A percentile compares a stretch with the other conserved stretches of the same genome.
These are phyloP conservation scores for Gastracanthus pulcherrimus DNA, from an alignment of 2,888 invertebrate genomes.

Conservation along the genomic window DNA sequence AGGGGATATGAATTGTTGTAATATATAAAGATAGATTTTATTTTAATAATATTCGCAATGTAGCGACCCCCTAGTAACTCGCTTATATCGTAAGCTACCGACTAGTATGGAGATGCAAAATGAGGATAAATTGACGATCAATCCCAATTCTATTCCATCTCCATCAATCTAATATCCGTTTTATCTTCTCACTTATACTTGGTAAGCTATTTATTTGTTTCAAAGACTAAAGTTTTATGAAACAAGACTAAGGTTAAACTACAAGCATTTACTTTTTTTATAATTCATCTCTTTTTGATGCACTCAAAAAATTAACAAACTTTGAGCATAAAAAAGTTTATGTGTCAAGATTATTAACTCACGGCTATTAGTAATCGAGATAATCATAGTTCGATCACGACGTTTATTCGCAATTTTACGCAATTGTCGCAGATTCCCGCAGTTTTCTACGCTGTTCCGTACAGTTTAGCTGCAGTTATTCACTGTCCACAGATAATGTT, in stretches of 20 bases:
- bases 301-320: too few species aligned
- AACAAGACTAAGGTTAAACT: too few species aligned
- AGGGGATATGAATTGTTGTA: too few species aligned
- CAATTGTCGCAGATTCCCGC: neutral
- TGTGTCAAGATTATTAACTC: too few species aligned
- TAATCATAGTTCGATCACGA: neutral
- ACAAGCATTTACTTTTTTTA: too few species aligned
- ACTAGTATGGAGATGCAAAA: constrained; percentile 7
- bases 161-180: constrained; percentile 43
- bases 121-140: constrained; percentile 46
- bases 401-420: constrained; percentile 5
- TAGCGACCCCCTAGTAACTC: too few species aligned
- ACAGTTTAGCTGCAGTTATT: neutral
- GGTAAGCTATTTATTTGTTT: constrained; percentile 19
- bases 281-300: too few species aligned
- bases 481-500: neutral
- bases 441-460: neutral
- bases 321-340: too few species aligned
- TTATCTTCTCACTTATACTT: constrained; percentile 11
- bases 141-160: constrained; percentile 49
- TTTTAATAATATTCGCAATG: too few species aligned
- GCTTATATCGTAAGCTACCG: too few species aligned
- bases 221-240: neutral
- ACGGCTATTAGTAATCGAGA: too few species aligned
- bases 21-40: too few species aligned